Percentiles rank a stretch among this genome's conserved stretches.
Evolutionary conservation across 2,888 invertebrate species (phyloP).

Genomic region (Harmothoe impar): DNA sequence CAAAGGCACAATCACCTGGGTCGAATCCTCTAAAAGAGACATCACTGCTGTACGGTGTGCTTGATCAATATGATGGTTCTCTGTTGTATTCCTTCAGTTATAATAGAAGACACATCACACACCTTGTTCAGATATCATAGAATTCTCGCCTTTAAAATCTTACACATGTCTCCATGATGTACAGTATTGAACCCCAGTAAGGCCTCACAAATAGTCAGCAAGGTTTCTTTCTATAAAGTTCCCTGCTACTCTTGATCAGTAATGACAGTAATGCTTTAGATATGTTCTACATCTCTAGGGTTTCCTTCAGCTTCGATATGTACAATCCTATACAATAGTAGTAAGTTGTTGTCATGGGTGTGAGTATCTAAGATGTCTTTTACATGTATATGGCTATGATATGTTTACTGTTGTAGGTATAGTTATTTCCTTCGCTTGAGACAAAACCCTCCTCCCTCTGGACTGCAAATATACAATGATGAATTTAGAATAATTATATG

Average conservation of each 20-base stretch:
- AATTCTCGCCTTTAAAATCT: neutral
- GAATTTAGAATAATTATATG: no score
- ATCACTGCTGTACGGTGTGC: no score
- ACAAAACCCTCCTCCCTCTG: no score
- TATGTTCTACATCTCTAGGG: neutral
- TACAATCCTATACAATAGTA: neutral
- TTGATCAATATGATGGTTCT: neutral
- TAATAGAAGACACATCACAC: neutral
- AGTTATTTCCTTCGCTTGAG: no score
- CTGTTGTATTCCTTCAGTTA: neutral
- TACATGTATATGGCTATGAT: no score
- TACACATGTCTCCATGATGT: neutral
- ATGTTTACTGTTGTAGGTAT: no score
- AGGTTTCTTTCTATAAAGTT: no score
- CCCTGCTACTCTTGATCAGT: no score
- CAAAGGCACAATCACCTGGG: neutral
- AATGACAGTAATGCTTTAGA: slow-evolving; percentile 16
- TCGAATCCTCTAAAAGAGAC: neutral
- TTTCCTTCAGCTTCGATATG: neutral
- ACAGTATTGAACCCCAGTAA: neutral
- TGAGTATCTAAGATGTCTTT: neutral
- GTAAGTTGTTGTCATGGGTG: neutral
- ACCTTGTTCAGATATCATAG: neutral
- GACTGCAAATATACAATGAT: no score
- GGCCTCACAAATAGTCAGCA: neutral